A percentile compares a stretch with the other conserved stretches of the same genome.
Conservation (phyloP, 2,888 invertebrate genomes). For the Clivina fossor region DNA sequence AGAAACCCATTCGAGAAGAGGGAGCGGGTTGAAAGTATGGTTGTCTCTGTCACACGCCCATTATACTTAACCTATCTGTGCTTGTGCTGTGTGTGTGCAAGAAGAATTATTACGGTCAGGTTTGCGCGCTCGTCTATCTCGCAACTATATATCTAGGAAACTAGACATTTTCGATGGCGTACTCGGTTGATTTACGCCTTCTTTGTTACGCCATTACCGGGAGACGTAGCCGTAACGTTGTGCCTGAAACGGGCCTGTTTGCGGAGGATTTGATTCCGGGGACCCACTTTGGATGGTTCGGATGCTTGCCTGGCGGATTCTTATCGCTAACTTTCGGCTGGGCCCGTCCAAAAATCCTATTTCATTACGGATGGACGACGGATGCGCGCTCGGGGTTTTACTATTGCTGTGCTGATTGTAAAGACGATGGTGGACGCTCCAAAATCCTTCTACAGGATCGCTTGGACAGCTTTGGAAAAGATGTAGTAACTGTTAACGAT, state of each 20-base stretch:
- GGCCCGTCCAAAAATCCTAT: slow-evolving; percentile 17
- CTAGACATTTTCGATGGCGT: slow-evolving; percentile 46
- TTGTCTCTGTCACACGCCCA: slow-evolving; percentile 45
- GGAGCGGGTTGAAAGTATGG: too few relatives aligned
- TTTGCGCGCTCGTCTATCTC: slow-evolving; percentile 45
- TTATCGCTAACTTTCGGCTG: neutral
- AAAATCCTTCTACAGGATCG: too few relatives aligned
- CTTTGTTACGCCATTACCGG: slow-evolving; percentile 47
- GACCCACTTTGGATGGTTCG: too few relatives aligned
- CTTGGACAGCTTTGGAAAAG: too few relatives aligned
- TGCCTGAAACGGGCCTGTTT: too few relatives aligned
- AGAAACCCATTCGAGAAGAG: too few relatives aligned
- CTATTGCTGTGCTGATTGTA: too few relatives aligned
- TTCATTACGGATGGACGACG: slow-evolving; percentile 3
- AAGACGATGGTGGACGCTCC: too few relatives aligned
- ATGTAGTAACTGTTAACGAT: too few relatives aligned
- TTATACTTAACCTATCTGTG: slow-evolving; percentile 48
- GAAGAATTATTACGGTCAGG: slow-evolving; percentile 49
- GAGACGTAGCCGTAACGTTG: slow-evolving; percentile 36
- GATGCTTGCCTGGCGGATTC: neutral
- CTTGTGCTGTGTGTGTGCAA: too few relatives aligned
- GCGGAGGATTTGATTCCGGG: slow-evolving; percentile 37
- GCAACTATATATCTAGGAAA: slow-evolving; percentile 45
- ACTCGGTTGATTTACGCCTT: slow-evolving; percentile 47
- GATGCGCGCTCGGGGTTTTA: too few relatives aligned